Conservation (phyloP, 2,797 vertebrate species). For the Poeciliopsis infans region DNA sequence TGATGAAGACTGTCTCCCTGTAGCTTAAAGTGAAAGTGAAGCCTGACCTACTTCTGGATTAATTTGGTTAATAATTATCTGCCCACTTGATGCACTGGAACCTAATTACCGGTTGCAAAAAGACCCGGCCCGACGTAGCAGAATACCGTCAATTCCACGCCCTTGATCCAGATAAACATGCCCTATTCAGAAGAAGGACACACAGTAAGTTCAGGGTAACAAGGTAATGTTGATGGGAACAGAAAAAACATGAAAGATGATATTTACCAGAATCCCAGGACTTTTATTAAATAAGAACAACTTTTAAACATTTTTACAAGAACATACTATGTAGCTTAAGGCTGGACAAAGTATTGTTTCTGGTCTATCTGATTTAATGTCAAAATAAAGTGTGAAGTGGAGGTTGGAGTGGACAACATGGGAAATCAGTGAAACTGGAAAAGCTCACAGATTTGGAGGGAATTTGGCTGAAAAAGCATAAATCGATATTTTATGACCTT, state of each 20-base stretch:
- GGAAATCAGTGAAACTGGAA: neutral
- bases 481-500: neutral
- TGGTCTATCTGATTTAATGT: neutral
- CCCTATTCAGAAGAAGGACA: neutral
- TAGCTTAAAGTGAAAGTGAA: neutral
- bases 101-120: neutral
- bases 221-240: no score
- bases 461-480: neutral
- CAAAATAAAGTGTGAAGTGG: neutral
- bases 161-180: neutral
- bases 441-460: neutral
- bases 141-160: neutral
- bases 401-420: neutral
- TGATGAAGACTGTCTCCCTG: slow-evolving; percentile 2
- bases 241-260: neutral
- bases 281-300: neutral
- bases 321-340: neutral
- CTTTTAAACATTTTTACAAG: neutral
- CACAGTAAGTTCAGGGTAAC: neutral
- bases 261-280: neutral
- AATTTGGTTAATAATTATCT: slow-evolving; percentile 6
- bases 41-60: neutral
- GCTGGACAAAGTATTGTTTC: no score
- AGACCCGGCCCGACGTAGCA: neutral
- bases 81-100: neutral